Percentiles rank a stretch among this genome's conserved stretches.
phyloP scores from a whole-genome alignment of 2,113 vertebrate species.

The Scartelaos histophorus region DNA sequence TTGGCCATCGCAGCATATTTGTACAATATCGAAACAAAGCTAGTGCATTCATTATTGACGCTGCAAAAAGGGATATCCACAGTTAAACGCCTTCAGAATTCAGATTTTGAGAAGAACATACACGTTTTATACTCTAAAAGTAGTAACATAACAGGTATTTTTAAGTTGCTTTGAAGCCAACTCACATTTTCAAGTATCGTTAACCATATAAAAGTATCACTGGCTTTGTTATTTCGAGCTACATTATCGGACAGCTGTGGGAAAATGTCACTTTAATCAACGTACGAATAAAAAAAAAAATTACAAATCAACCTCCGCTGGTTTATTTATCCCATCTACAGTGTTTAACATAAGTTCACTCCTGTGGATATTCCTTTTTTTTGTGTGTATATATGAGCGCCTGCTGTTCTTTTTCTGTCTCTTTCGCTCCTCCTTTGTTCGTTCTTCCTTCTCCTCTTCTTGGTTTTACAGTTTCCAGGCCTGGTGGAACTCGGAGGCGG shows the following conservation, averaged over 20 bases:
- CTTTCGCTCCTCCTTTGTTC: background rate
- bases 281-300: background rate
- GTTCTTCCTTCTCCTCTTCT: background rate
- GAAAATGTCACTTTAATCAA: background rate
- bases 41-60: constrained; percentile 45
- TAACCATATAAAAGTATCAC: too few relatives aligned
- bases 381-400: background rate
- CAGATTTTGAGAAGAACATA: too few relatives aligned
- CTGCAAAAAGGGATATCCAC: background rate
- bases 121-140: too few relatives aligned
- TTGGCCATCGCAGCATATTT: constrained; percentile 20
- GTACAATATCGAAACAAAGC: constrained; percentile 28
- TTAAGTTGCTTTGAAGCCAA: too few relatives aligned
- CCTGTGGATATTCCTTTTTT: background rate
- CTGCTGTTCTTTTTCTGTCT: constrained; percentile 18
- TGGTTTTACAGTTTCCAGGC: constrained; percentile 83
- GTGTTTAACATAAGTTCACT: background rate
- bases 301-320: background rate
- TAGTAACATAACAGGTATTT: too few relatives aligned
- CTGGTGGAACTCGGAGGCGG: constrained; percentile 80
- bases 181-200: too few relatives aligned
- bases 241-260: too few relatives aligned
- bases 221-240: background rate
- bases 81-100: too few relatives aligned
- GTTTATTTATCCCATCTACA: too few relatives aligned